A percentile compares a stretch with the other conserved stretches of the same genome.
phyloP scores from a whole-genome alignment of 2,113 vertebrate species.

The Capreolus pygargus region DNA sequence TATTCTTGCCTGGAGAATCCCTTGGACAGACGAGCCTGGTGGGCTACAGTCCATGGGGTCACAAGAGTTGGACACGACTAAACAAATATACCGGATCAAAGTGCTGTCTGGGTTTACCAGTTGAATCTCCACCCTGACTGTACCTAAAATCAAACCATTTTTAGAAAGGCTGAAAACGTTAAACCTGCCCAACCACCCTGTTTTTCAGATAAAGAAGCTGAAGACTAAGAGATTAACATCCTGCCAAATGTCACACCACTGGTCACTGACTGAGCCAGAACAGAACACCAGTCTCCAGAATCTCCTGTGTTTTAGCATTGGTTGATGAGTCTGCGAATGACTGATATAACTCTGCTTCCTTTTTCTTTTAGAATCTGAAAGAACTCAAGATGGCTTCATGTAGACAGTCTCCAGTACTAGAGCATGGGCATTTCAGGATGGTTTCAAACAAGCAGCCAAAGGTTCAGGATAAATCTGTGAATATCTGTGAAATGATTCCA shows the following conservation, averaged over 20 bases:
- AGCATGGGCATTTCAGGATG: not conserved
- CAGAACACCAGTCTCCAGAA: not conserved
- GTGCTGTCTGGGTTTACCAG: not conserved
- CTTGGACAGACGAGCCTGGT: not conserved
- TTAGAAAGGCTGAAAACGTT: not conserved
- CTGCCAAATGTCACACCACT: not conserved
- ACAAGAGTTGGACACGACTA: not conserved
- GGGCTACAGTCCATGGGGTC: not conserved
- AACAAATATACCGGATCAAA: not conserved
- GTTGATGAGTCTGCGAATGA: not conserved
- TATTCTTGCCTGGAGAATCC: not conserved
- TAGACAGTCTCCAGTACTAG: not conserved
- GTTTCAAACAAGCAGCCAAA: not conserved
- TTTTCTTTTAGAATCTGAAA: not conserved
- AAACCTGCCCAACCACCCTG: not conserved
- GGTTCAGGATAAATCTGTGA: not conserved
- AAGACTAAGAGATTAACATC: not conserved
- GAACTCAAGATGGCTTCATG: not conserved
- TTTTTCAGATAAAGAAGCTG: conserved; percentile 13
- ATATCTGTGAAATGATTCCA: not conserved
- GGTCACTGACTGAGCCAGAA: not conserved
- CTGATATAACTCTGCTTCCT: not conserved
- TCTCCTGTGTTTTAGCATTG: not conserved
- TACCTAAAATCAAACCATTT: not conserved
- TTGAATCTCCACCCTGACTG: not conserved